These are phyloP conservation scores for Zaprionus davidi DNA, from an alignment of 1,140 invertebrate genomes.

Conservation along the genomic window DNA sequence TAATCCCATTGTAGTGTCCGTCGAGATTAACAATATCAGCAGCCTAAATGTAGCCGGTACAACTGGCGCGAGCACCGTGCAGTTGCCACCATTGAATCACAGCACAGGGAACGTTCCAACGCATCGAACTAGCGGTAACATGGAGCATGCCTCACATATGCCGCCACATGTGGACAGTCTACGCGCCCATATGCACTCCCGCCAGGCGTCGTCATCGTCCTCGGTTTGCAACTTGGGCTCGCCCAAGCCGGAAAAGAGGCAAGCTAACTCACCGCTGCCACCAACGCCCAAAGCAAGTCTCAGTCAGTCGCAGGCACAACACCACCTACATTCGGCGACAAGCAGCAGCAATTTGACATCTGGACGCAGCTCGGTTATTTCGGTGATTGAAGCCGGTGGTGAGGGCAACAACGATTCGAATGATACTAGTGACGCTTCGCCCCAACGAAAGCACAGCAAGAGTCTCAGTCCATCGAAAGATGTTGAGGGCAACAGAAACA, in stretches of 20 bases:
- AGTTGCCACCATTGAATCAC: slow-evolving; percentile 2
- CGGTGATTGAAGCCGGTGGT: slow-evolving; percentile 76
- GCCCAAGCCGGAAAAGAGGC: slow-evolving; percentile 93
- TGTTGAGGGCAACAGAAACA: slow-evolving; percentile 89
- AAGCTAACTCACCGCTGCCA: slow-evolving; percentile 92
- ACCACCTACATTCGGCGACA: slow-evolving; percentile 58
- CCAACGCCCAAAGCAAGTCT: slow-evolving; percentile 87
- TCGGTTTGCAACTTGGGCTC: slow-evolving; percentile 90
- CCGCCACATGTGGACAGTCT: slow-evolving; percentile 77
- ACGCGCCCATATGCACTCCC: slow-evolving; percentile 81
- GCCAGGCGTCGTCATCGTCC: slow-evolving; percentile 89
- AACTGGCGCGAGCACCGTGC: slow-evolving; percentile 34
- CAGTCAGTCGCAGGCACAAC: slow-evolving; percentile 41
- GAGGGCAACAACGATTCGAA: slow-evolving; percentile 77
- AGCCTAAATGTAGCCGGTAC: slow-evolving; percentile 31
- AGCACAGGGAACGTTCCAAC: slow-evolving; percentile 13
- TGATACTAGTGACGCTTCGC: slow-evolving; percentile 59
- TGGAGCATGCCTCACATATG: slow-evolving; percentile 64
- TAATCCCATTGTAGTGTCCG: slow-evolving; percentile 85
- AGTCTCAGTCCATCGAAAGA: slow-evolving; percentile 86
- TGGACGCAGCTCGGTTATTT: slow-evolving; percentile 82
- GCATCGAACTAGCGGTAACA: slow-evolving; percentile 47
- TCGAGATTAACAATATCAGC: slow-evolving; percentile 85
- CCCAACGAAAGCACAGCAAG: slow-evolving; percentile 84
- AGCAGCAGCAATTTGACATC: slow-evolving; percentile 81